Conservation (phyloP, 2,888 invertebrate genomes). For the Trichogramma dendrolimi region DNA sequence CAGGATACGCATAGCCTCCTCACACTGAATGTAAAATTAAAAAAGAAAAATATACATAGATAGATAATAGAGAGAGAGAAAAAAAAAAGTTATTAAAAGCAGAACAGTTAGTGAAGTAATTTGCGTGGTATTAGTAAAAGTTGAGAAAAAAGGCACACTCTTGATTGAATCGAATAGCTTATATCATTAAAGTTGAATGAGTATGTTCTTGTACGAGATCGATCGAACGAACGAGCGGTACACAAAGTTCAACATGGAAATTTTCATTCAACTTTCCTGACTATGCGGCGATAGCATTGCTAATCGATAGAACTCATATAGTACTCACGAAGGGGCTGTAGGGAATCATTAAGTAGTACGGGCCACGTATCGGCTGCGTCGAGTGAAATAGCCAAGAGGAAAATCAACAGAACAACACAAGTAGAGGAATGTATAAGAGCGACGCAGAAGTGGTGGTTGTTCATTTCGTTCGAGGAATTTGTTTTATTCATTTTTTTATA, state of each 20-base stretch:
- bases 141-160: too few relatives aligned
- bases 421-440: too few relatives aligned
- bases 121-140: neutral
- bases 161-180: too few relatives aligned
- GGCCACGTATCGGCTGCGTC: conserved; percentile 19
- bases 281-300: too few relatives aligned
- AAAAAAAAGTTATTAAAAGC: neutral
- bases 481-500: too few relatives aligned
- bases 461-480: too few relatives aligned
- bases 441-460: too few relatives aligned
- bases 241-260: neutral
- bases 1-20: conserved; percentile 31
- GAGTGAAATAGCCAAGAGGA: too few relatives aligned
- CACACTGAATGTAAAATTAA: conserved; percentile 20
- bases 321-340: conserved; percentile 24
- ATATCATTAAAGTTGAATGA: too few relatives aligned
- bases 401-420: too few relatives aligned
- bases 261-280: too few relatives aligned
- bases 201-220: too few relatives aligned
- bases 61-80: neutral
- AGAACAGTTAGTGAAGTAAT: conserved; percentile 7
- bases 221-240: neutral
- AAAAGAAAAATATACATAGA: conserved; percentile 11
- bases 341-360: conserved; percentile 25
- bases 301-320: neutral